Percentiles rank a stretch among this genome's conserved stretches.
Conservation (phyloP, 2,113 vertebrate species). For the Limnothrissa miodon region DNA sequence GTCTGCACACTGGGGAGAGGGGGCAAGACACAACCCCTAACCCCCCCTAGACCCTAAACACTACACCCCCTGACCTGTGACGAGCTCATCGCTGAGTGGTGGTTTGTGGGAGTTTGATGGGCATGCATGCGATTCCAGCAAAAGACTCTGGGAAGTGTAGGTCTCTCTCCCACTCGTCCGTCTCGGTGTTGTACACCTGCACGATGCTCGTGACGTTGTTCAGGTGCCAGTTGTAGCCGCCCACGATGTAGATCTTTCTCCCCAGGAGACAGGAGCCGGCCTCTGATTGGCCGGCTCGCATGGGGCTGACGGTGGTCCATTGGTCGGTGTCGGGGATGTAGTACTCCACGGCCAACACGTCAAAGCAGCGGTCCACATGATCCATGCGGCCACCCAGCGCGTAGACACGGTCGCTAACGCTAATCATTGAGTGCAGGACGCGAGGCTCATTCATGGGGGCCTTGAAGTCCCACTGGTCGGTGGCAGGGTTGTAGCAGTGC, state of each 20-base stretch:
- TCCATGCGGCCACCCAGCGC: constrained; percentile 94
- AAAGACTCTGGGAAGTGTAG: constrained; percentile 96
- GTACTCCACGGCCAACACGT: constrained; percentile 89
- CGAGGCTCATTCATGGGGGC: constrained; percentile 91
- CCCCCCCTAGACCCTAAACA: too few relatives aligned
- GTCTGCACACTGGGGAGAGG: background rate
- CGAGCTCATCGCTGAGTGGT: constrained; percentile 68
- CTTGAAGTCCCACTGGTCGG: constrained; percentile 88
- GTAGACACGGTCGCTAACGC: constrained; percentile 73
- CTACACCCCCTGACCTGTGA: too few relatives aligned
- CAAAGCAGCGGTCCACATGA: constrained; percentile 93
- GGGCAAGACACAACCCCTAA: background rate
- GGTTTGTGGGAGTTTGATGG: constrained; percentile 81
- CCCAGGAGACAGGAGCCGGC: constrained; percentile 89
- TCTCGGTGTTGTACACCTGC: constrained; percentile 94
- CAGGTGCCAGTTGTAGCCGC: constrained; percentile 97
- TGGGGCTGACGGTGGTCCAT: constrained; percentile 91
- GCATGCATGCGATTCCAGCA: constrained; percentile 85
- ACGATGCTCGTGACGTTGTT: constrained; percentile 97
- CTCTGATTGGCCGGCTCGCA: constrained; percentile 93
- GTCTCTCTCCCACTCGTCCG: constrained; percentile 94
- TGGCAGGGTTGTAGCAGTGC: constrained; percentile 82
- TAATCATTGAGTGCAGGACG: constrained; percentile 91
- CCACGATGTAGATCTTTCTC: constrained; percentile 87
- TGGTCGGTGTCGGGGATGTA: constrained; percentile 87